Percentiles rank a stretch among this genome's conserved stretches.
Evolutionary conservation across 1,140 invertebrate species (phyloP).

Genomic region (Papilio machaon): DNA sequence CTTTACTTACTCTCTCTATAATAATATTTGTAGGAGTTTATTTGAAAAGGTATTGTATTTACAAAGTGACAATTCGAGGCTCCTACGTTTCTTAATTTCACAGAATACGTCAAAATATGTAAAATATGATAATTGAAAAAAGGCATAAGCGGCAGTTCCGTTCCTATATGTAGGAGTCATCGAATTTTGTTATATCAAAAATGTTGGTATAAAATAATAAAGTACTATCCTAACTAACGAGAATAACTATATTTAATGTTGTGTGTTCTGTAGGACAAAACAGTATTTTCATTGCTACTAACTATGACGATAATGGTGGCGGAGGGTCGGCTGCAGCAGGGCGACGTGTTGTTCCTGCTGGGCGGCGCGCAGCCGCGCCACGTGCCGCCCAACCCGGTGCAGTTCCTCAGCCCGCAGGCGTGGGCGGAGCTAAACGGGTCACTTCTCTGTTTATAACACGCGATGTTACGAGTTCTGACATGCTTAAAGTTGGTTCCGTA

Average conservation of each 20-base stretch:
- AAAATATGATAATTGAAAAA: too few species aligned
- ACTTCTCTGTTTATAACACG: constrained; percentile 15
- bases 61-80: too few species aligned
- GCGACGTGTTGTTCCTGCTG: constrained; percentile 94
- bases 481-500: neutral
- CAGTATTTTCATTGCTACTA: constrained; percentile 94
- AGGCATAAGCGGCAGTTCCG: too few species aligned
- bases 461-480: neutral
- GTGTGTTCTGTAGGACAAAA: constrained; percentile 85
- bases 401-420: constrained; percentile 82
- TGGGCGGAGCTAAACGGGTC: constrained; percentile 90
- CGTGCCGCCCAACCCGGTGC: constrained; percentile 62
- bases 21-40: constrained; percentile 95
- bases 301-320: constrained; percentile 91
- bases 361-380: constrained; percentile 86
- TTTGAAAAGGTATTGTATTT: constrained; percentile 92
- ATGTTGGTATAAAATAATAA: too few species aligned
- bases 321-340: constrained; percentile 85
- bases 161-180: too few species aligned
- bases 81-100: too few species aligned
- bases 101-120: too few species aligned
- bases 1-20: constrained; percentile 96
- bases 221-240: too few species aligned
- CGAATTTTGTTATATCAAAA: too few species aligned
- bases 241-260: neutral